Conservation (phyloP, 2,113 vertebrate species). For the Grallaria varia region DNA sequence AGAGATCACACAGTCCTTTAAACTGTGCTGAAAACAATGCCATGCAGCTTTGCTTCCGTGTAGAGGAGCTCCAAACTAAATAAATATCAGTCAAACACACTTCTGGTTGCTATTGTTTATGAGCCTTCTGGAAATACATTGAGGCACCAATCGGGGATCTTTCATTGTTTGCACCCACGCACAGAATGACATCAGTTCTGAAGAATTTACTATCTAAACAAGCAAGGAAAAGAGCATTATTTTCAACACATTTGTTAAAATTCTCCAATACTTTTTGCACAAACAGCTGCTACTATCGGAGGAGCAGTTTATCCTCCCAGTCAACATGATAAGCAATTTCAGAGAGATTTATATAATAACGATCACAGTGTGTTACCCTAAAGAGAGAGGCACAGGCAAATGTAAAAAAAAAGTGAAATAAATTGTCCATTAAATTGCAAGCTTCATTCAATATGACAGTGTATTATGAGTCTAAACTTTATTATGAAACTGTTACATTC, state of each 20-base stretch:
- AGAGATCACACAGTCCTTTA: neutral
- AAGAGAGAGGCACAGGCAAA: neutral
- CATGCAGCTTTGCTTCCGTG: neutral
- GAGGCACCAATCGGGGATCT: slow-evolving; percentile 45
- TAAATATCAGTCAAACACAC: slow-evolving; percentile 24
- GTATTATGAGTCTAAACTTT: neutral
- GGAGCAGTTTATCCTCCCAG: neutral
- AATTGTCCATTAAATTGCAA: neutral
- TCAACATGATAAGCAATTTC: neutral
- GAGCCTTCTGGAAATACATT: slow-evolving; percentile 32
- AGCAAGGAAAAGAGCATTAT: slow-evolving; percentile 9
- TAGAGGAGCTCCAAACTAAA: slow-evolving; percentile 50
- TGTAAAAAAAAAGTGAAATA: neutral
- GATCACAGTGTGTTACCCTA: neutral
- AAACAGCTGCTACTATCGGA: neutral
- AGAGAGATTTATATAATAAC: neutral
- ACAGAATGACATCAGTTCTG: slow-evolving; percentile 34
- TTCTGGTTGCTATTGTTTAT: slow-evolving; percentile 55
- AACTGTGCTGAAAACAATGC: neutral
- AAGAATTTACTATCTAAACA: slow-evolving; percentile 49
- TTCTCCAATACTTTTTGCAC: neutral
- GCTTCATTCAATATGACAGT: neutral
- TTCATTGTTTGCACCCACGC: slow-evolving; percentile 50
- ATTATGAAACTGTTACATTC: neutral
- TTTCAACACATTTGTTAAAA: slow-evolving; percentile 19